Percentiles rank a stretch among this genome's conserved stretches.
Conservation (phyloP, 2,113 vertebrate species). For the Aythya baeri region DNA sequence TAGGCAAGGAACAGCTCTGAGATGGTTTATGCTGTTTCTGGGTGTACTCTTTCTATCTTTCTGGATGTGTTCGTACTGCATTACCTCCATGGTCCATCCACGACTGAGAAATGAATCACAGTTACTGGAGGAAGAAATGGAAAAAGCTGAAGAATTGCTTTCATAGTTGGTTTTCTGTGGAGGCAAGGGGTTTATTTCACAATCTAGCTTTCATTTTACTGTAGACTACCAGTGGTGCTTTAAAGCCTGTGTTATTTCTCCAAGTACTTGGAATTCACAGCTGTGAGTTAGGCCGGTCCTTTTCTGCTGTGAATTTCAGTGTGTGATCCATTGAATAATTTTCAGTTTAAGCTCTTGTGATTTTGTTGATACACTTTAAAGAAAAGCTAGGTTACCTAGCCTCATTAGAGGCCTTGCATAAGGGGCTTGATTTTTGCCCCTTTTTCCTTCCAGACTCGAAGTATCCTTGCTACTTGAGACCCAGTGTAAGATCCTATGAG, state of each 20-base stretch:
- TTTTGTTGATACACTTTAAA: not conserved
- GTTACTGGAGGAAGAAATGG: not conserved
- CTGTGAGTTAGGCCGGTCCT: not conserved
- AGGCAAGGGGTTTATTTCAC: not conserved
- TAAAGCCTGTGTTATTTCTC: not conserved
- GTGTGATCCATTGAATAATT: not conserved
- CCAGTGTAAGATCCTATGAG: not conserved
- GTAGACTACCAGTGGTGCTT: not conserved
- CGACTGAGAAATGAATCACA: not conserved
- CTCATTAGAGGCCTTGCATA: not conserved
- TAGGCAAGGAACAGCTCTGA: not conserved
- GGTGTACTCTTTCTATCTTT: rapidly evolving
- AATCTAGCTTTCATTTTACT: not conserved
- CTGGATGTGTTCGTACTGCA: not conserved
- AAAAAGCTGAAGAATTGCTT: not conserved
- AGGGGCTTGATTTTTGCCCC: not conserved
- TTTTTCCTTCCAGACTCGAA: not conserved
- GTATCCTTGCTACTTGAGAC: not conserved
- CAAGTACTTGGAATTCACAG: not conserved
- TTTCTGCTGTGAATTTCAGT: rapidly evolving
- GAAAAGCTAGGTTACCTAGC: not conserved
- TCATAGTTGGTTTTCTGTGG: not conserved
- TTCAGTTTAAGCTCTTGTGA: not conserved
- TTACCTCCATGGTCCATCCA: not conserved
- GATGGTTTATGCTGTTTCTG: not conserved